Evolutionary conservation across 2,797 vertebrate species (phyloP).

Genomic region (Mormyrus hasselquistii): DNA sequence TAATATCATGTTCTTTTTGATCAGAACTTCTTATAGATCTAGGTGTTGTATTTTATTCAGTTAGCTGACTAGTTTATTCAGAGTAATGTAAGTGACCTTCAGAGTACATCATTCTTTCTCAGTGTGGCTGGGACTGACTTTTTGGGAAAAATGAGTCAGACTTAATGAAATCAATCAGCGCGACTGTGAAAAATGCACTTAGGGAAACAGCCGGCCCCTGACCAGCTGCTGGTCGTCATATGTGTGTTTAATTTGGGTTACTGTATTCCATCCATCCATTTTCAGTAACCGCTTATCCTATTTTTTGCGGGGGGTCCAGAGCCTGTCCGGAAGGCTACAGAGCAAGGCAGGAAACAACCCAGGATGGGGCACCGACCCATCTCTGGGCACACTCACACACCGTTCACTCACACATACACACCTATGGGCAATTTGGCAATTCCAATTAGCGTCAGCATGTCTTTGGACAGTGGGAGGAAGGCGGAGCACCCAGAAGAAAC

Average conservation of each 20-base stretch:
- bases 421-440: not conserved
- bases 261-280: not conserved
- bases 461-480: not conserved
- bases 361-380: not conserved
- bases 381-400: not conserved
- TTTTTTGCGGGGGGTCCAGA: not conserved
- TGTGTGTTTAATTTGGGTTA: not conserved
- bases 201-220: not conserved
- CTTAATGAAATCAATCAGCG: not conserved
- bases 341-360: not conserved
- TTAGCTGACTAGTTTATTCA: not conserved
- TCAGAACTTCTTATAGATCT: not conserved
- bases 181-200: not conserved
- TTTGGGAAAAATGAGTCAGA: conserved; percentile 3
- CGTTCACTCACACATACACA: not conserved
- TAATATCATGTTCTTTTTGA: not conserved
- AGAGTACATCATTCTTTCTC: not conserved
- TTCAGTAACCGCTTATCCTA: not conserved
- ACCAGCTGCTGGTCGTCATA: not conserved
- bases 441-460: not conserved
- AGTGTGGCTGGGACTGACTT: not conserved
- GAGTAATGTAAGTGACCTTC: not conserved
- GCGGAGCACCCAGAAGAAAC: not conserved
- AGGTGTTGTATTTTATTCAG: not conserved
- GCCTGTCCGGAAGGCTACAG: not conserved